Evolutionary conservation across 2,797 vertebrate species (phyloP).

Genomic region (Pangasius larnaudii): DNA sequence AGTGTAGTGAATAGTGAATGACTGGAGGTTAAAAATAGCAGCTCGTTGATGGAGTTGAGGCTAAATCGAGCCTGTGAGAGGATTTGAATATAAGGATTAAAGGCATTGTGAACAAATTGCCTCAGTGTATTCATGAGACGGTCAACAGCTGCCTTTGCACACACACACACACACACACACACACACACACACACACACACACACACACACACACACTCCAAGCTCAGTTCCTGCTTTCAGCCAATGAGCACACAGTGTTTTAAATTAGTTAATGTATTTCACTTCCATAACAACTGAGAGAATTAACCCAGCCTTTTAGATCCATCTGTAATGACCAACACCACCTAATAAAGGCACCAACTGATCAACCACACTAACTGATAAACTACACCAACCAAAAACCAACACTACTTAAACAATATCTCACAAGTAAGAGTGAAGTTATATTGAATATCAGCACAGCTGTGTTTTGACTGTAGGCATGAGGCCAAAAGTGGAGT

Average conservation of each 20-base stretch:
- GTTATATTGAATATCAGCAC: not conserved
- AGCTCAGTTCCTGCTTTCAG: not conserved
- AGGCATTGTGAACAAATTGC: conserved; percentile 46
- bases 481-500: not conserved
- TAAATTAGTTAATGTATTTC: conserved; percentile 5
- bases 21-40: conserved; percentile 45
- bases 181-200: conserved; percentile 6
- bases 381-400: not conserved
- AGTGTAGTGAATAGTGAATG: conserved; percentile 30
- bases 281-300: not conserved
- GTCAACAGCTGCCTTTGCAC: conserved; percentile 42
- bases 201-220: not conserved
- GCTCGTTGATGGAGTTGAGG: conserved; percentile 25
- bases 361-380: not conserved
- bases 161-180: conserved; percentile 10
- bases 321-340: not conserved
- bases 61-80: conserved; percentile 37
- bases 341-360: not conserved
- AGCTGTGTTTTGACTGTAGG: not conserved
- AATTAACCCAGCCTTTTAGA: not conserved
- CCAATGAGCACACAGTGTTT: not conserved
- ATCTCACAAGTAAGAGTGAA: not conserved
- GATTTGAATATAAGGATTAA: conserved; percentile 52
- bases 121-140: conserved; percentile 50
- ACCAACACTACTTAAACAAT: not conserved